phyloP scores from a whole-genome alignment of 2,888 invertebrate species.

The Girardia tigrina region DNA sequence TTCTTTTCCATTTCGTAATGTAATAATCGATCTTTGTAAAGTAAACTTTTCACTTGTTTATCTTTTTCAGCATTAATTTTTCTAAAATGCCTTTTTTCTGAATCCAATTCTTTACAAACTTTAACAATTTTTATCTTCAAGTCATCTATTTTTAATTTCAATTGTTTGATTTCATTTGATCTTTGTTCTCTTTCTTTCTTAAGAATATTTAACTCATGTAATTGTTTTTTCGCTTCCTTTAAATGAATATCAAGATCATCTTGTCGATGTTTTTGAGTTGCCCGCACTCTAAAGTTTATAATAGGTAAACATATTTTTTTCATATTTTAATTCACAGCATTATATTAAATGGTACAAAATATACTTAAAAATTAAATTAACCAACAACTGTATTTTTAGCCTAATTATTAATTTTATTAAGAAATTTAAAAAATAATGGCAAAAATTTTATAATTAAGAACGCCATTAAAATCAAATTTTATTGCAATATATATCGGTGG shows the following conservation, averaged over 20 bases:
- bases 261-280: background rate
- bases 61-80: conserved; percentile 6
- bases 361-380: too few species aligned
- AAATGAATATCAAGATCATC: background rate
- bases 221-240: conserved; percentile 14
- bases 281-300: too few species aligned
- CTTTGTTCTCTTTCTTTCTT: background rate
- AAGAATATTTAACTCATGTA: background rate
- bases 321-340: too few species aligned
- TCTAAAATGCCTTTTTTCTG: background rate
- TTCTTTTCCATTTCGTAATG: background rate
- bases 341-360: too few species aligned
- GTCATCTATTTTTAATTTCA: background rate
- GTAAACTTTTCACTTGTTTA: background rate
- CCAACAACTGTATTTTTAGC: too few species aligned
- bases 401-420: too few species aligned
- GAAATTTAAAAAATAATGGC: too few species aligned
- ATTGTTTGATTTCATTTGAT: background rate
- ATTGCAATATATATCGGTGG: too few species aligned
- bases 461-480: too few species aligned
- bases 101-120: background rate
- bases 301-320: too few species aligned
- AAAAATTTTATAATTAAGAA: too few species aligned
- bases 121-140: background rate
- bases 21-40: background rate